Conservation (phyloP, 2,113 vertebrate species). For the Seriola rivoliana region DNA sequence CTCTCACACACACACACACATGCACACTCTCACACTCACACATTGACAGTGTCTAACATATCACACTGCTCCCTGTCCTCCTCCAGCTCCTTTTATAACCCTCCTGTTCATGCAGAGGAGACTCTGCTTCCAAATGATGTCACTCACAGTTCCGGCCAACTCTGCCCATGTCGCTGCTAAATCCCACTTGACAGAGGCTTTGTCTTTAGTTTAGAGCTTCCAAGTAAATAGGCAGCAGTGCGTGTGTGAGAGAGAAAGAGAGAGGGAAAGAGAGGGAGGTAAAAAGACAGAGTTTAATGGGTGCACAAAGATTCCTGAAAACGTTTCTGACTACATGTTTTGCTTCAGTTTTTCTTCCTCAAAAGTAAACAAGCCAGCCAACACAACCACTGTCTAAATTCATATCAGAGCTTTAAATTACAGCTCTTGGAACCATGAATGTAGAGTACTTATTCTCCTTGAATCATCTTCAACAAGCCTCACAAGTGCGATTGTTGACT, state of each 20-base stretch:
- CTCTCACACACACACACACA: neutral
- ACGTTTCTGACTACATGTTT: conserved; percentile 24
- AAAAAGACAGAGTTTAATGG: conserved; percentile 7
- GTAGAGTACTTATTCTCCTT: neutral
- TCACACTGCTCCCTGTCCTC: conserved; percentile 51
- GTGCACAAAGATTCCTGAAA: conserved; percentile 17
- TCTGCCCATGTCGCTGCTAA: conserved; percentile 68
- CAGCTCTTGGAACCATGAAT: neutral
- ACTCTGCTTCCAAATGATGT: conserved; percentile 70
- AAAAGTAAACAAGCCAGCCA: neutral
- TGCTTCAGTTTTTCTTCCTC: neutral
- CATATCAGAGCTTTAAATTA: neutral
- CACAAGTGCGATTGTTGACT: neutral
- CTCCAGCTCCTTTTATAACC: conserved; percentile 50
- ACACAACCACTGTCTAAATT: neutral
- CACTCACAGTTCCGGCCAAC: conserved; percentile 65
- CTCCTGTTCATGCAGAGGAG: conserved; percentile 57
- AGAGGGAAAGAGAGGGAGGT: neutral
- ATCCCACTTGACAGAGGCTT: conserved; percentile 74
- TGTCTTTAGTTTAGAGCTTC: conserved; percentile 61
- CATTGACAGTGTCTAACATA: conserved; percentile 17
- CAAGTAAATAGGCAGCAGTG: conserved; percentile 55
- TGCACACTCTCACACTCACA: neutral
- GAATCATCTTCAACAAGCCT: neutral
- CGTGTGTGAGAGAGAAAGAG: conserved; percentile 6